phyloP scores from a whole-genome alignment of 1,140 invertebrate genomes.

The Aradophagus sp. region DNA sequence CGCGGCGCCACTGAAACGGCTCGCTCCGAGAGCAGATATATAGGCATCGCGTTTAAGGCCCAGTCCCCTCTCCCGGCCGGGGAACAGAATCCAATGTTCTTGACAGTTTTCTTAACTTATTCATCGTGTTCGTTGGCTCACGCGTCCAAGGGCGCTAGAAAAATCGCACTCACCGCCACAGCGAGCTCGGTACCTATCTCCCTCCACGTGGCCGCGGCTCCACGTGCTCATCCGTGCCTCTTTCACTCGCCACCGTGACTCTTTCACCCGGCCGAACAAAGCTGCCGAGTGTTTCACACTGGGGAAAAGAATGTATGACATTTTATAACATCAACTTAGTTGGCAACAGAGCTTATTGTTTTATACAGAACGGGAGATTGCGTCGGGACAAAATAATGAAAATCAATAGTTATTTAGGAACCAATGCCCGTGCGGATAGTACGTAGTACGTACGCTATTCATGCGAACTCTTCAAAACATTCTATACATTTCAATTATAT shows the following conservation, averaged over 20 bases:
- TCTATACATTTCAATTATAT: too few relatives aligned
- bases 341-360: too few relatives aligned
- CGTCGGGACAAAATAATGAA: too few relatives aligned
- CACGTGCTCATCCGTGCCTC: constrained; percentile 1
- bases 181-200: too few relatives aligned
- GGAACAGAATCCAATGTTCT: constrained; percentile 45
- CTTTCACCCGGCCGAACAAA: neutral
- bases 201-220: constrained; percentile 1
- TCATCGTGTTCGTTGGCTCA: constrained; percentile 30
- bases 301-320: too few relatives aligned
- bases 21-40: constrained; percentile 51
- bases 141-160: constrained; percentile 46
- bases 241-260: neutral
- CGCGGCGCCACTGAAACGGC: constrained; percentile 53
- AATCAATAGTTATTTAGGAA: too few relatives aligned
- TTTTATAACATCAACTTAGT: too few relatives aligned
- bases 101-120: constrained; percentile 41
- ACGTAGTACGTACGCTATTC: too few relatives aligned
- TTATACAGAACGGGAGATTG: too few relatives aligned
- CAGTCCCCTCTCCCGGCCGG: constrained; percentile 18
- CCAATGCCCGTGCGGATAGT: too few relatives aligned
- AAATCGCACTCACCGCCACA: constrained; percentile 25
- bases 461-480: too few relatives aligned
- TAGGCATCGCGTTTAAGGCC: constrained; percentile 52
- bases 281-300: neutral